Evolutionary conservation across 2,113 vertebrate genomes (phyloP).

Genomic region (Monopterus albus): DNA sequence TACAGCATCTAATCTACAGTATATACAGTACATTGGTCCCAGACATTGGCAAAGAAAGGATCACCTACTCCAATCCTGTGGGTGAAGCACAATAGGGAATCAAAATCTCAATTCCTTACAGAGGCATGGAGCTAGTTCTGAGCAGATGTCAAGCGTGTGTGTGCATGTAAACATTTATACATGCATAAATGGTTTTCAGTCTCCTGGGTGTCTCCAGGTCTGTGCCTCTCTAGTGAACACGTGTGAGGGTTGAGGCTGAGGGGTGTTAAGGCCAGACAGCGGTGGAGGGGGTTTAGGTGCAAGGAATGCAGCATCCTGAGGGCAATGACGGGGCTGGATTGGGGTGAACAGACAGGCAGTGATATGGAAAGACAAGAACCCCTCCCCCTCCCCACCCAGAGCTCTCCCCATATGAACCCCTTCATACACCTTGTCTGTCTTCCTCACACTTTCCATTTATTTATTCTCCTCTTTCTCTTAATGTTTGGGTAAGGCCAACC

Average conservation of each 20-base stretch:
- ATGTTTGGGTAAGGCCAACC: conserved; percentile 51
- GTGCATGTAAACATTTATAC: conserved; percentile 48
- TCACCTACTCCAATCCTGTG: conserved; percentile 72
- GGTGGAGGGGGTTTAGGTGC: conserved; percentile 14
- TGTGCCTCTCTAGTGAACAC: conserved; percentile 60
- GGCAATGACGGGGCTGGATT: conserved; percentile 49
- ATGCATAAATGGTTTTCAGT: conserved; percentile 66
- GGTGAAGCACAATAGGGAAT: conserved; percentile 51
- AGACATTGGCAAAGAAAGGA: conserved; percentile 70
- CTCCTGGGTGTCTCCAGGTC: conserved; percentile 62
- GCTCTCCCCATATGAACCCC: conserved; percentile 37
- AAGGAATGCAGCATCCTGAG: conserved; percentile 65
- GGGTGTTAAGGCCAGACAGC: conserved; percentile 51
- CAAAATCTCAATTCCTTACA: conserved; percentile 68
- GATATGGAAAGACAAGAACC: conserved; percentile 59
- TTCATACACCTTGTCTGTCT: conserved; percentile 52
- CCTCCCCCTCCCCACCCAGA: conserved; percentile 4
- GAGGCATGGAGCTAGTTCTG: conserved; percentile 42
- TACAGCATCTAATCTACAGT: conserved; percentile 52
- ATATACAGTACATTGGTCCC: conserved; percentile 4
- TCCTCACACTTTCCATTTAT: conserved; percentile 46
- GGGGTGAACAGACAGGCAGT: conserved; percentile 62
- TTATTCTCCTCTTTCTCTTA: conserved; percentile 23
- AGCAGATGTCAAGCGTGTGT: conserved; percentile 34
- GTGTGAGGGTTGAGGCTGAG: conserved; percentile 31